Evolutionary conservation across 2,113 vertebrate species (phyloP), one percentile per base, ranked within the genome.

Genomic region (Coptodon rendalli): DNA sequence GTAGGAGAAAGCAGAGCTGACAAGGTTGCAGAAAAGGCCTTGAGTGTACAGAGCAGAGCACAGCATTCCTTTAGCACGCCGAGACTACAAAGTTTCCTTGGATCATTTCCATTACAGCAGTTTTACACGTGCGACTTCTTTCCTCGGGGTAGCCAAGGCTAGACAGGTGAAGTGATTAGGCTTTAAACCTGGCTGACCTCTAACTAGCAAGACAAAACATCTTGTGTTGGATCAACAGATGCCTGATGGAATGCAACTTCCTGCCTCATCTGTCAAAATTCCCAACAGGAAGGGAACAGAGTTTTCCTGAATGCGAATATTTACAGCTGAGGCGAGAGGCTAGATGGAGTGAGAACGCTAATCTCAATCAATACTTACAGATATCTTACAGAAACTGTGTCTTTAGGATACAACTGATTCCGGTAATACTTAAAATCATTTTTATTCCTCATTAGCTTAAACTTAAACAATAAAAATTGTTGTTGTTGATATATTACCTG

Each of bases 161-260:
- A 63, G 61, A 85, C 79, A 87, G 88, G 82, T 90, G 82, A 87
- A 87, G 85, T 81, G 57, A 84, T 71, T 45, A 61, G 34, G 48
- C 71, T 88, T 84, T 80, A 85, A 80, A 89, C 52, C 24, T 86
- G 83, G 63, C 61, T 81, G 89, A 81, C 61, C 38, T 87, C 31
- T 22, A 52, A 71, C 19, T 29, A 73, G 27, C 6, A 43, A 78
- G 54, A 82, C 43, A 83, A 50, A 76, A 76, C 27, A 7, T 71
- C 38, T 61, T 31, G 34, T n/a, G 59, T 48, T 85, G 59, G 53
- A 87, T 76, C 79, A 82, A 45, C 52, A 84, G 29, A 86, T 68
- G 45, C 10, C 61, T 80, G 24, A 81, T 61, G 52, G 82, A 91
- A 85, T 54, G 43, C 6, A 87, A 66, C 71, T 80, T 86, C 83